Base-by-base conservation (phyloP, 2,888 invertebrate genomes). In the Poecilus cupreus region DNA sequence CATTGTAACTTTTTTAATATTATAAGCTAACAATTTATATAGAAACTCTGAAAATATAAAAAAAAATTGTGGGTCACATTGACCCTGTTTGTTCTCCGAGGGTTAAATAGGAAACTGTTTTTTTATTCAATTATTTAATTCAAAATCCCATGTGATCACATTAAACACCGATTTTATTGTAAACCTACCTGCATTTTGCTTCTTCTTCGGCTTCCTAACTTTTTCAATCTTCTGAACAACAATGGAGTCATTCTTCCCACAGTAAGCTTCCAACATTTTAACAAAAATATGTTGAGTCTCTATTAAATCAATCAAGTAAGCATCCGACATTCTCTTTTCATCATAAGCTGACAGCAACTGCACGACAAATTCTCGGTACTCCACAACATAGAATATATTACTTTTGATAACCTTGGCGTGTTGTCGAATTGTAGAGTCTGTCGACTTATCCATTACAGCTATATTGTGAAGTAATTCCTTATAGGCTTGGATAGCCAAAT, bases 351-450 rank as follows among this genome's bases (percentile, higher is more conserved):
- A 91, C 86, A 98, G 90, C 84, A 97, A 93, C 74, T 93, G 92
- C 80, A 97, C 90, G 86, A 97, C 93, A 84, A 97, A 94, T 89
- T 99, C 98, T 83, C 98, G 92, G 89, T 98, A 98, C 89, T 99
- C 98, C 85, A 96, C 91, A 60, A 97, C 95, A 89, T 98, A 98
- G 89, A 98, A 97, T 84, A 97, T 93, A 88, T 96, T 96, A 89
- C 96, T 95, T 89, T 97, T 95, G 84, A 98, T 93, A 85, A 97
- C 95, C 90, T 94, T 94, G 49, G 97, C 94, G 13, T 96, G 95
- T 78, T 95, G 94, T 84, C 92, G 91, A 0, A 97, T 94, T 22
- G 92, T 91, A 43, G 90, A 89, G 87, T 96, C 95, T 1, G 89
- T 87, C 82, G 94, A 93, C 87, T 92, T 93, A 88, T 97, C 96